Base-by-base conservation (phyloP, 2,113 vertebrate genomes). In the Tenebrosternarchus preto region DNA sequence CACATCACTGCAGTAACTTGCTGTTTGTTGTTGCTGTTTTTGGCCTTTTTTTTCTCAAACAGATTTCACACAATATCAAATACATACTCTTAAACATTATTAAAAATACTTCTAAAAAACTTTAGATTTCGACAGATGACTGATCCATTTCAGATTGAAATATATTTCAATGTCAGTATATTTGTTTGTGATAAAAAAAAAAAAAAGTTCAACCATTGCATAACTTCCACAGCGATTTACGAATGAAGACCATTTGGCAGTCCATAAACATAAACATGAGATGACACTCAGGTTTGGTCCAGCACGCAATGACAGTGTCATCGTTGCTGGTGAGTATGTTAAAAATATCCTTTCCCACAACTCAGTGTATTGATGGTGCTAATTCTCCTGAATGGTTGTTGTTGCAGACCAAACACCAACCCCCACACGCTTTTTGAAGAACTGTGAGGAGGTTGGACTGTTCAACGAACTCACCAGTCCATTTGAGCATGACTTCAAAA, bases 251-350 rank as follows among this genome's bases (percentile, higher is more conserved):
- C 98, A 99, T 93, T 95, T 99, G 96, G 98, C 98, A 90, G 98
- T 99, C 90, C 98, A 99, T 93, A 98, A 98, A 91, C 98, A 99
- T 93, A 99, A 99, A 94, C 98, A 99, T 96, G 98, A 99, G 98
- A 99, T 99, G 98, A 99, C 98, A 90, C 93, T 99, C 88, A 98
- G 99, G 95, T 99, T 99, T 93, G 98, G 98, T 89, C 98, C 98
- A 68, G 96, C 97, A 89, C 96, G 97, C 90, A 97, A 95, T 91
- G 97, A 99, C 87, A 97, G 95, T 90, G 95, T 96, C 93, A 96
- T 98, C 86, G 95, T 99, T 89, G 98, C 98, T 94, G 98, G 98
- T 98, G 86, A 93, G 93, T 91, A 82, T 85, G 24, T 3, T 31
- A 76, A 1, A 39, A 36, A 20, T 57, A 6, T 11, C 9, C 1